phyloP scores from a whole-genome alignment of 2,888 invertebrate species.

The Spisula solida region DNA sequence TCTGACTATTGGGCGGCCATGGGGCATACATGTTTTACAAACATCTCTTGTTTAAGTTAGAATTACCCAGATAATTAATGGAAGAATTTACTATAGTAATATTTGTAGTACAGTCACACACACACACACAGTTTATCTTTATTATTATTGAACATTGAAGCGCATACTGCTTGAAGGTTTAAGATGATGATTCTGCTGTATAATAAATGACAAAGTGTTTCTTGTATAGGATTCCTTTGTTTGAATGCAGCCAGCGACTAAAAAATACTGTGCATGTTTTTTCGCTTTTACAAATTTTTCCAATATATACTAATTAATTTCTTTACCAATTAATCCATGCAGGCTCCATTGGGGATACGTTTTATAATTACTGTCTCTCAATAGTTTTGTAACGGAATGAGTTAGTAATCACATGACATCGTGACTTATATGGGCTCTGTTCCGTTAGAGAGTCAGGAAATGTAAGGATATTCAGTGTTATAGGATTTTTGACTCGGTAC shows the following conservation, averaged over 20 bases:
- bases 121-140: not conserved
- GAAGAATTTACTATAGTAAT: not conserved
- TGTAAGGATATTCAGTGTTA: no score
- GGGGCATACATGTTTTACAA: no score
- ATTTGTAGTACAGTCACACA: not conserved
- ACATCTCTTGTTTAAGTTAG: no score
- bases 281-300: constrained; percentile 1
- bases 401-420: constrained; percentile 1
- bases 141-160: not conserved
- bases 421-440: not conserved
- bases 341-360: not conserved
- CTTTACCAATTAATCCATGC: not conserved
- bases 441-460: not conserved
- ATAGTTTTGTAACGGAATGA: not conserved
- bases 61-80: not conserved
- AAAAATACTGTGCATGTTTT: not conserved
- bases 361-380: not conserved
- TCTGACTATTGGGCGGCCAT: no score
- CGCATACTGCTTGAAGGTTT: not conserved
- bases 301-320: not conserved
- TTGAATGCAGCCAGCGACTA: not conserved
- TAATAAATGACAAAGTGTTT: not conserved
- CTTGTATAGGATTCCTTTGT: not conserved
- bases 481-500: no score
- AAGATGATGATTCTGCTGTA: not conserved